Base-by-base conservation (phyloP, 2,888 invertebrate species). In the Sminthurides aquaticus region DNA sequence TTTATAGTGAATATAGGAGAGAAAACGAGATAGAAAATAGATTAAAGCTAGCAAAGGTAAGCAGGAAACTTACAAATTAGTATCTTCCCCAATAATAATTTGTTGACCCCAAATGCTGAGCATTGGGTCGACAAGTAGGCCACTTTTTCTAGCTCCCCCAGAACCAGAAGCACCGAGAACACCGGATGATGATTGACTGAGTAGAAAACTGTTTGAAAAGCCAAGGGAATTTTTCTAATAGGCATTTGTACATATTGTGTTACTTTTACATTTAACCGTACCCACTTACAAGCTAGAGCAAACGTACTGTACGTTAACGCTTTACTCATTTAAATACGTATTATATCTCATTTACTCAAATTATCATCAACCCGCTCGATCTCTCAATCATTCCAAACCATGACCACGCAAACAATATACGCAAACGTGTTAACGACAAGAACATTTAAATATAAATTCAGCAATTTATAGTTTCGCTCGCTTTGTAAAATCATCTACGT, bases 31-130 rank as follows among this genome's bases (percentile, higher is more conserved):
- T 34, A 34, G n/a, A 34, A 34, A 15, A 34, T 34, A 34, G 43
- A 34, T 15, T 34, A 34, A 34, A 15, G 43, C 43, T 34, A 34
- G 43, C 43, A 34, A 52, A 52, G 52, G 22, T 52, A 52, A 52
- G 52, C 52, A 75, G 70, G 78, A 79, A 79, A 91, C 91, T 90
- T 90, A 93, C 92, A 91, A 91, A 85, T 91, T 90, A 81, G 91
- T 91, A 85, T 93, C 92, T 88, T 92, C 92, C 88, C 91, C 91
- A 83, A 92, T 90, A 85, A 92, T 91, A 86, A 92, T 90, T 87
- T 92, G 92, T 85, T 93, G 92, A 84, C 92, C 93, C 93, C 93
- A 93, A 85, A 93, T 93, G 84, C 90, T 91, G 85, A 93, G 90
- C 91, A 93, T 92, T 84, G 92, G 93, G 87, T 93, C 92, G 87